A percentile compares a stretch with the other conserved stretches of the same genome.
Conservation (phyloP, 1,140 invertebrate genomes). For the Eumaeus atala region DNA sequence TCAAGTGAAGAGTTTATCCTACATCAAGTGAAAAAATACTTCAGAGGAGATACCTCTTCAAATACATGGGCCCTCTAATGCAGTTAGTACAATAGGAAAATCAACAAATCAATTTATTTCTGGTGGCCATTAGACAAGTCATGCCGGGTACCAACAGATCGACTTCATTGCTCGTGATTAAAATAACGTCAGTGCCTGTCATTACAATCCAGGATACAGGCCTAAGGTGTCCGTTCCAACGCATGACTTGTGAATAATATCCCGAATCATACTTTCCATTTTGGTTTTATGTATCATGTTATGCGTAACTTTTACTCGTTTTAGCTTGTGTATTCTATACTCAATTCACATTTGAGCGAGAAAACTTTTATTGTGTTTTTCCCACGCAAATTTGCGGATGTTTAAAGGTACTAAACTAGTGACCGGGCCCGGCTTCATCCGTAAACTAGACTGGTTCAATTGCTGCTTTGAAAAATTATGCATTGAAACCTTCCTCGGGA, state of each 20-base stretch:
- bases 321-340: too few species aligned
- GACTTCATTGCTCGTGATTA: neutral
- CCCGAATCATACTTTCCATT: constrained; percentile 25
- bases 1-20: too few species aligned
- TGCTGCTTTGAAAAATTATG: too few species aligned
- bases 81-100: too few species aligned
- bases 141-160: neutral
- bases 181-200: neutral
- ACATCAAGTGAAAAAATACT: too few species aligned
- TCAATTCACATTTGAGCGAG: neutral
- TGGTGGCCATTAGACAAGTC: neutral
- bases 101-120: neutral
- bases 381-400: neutral
- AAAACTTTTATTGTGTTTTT: neutral
- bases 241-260: constrained; percentile 14
- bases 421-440: too few species aligned
- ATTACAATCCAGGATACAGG: neutral
- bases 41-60: too few species aligned
- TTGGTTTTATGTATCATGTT: constrained; percentile 15
- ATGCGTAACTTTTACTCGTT: too few species aligned
- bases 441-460: too few species aligned
- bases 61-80: too few species aligned
- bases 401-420: too few species aligned
- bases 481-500: too few species aligned
- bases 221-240: neutral